phyloP scores from a whole-genome alignment of 2,888 invertebrate species.

The Pachymerium ferrugineum region DNA sequence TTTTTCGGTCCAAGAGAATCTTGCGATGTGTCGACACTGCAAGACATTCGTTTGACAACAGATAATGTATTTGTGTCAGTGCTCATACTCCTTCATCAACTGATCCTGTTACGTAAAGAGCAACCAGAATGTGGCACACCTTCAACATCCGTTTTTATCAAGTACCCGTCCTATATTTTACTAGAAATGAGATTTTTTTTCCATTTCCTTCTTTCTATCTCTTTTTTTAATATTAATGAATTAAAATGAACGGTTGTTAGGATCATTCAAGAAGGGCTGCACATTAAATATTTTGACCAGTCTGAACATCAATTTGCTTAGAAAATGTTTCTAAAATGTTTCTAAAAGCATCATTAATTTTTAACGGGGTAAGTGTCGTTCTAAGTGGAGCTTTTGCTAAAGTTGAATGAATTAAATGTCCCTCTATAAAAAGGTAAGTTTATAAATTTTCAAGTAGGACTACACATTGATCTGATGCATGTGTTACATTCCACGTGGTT shows the following conservation, averaged over 20 bases:
- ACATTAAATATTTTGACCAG: too few species aligned
- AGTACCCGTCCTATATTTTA: too few species aligned
- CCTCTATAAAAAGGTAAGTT: neutral
- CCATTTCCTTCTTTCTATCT: too few species aligned
- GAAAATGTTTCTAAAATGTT: too few species aligned
- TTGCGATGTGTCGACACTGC: constrained; percentile 21
- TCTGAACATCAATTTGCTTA: neutral
- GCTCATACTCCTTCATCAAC: neutral
- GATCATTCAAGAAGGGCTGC: too few species aligned
- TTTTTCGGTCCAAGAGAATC: constrained; percentile 4
- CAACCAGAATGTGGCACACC: neutral
- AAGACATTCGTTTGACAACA: constrained; percentile 15
- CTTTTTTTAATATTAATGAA: too few species aligned
- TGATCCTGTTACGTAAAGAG: neutral
- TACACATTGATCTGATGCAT: neutral
- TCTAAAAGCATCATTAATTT: neutral
- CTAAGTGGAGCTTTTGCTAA: neutral
- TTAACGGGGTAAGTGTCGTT: neutral
- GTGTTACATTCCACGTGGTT: neutral
- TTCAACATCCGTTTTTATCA: too few species aligned
- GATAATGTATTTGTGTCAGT: constrained; percentile 19
- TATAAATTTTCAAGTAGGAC: neutral
- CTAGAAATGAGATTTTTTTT: too few species aligned
- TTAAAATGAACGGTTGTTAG: too few species aligned
- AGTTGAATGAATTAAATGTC: neutral